Conservation (phyloP, 2,797 vertebrate genomes). For the Gymnopithys bicolor region DNA sequence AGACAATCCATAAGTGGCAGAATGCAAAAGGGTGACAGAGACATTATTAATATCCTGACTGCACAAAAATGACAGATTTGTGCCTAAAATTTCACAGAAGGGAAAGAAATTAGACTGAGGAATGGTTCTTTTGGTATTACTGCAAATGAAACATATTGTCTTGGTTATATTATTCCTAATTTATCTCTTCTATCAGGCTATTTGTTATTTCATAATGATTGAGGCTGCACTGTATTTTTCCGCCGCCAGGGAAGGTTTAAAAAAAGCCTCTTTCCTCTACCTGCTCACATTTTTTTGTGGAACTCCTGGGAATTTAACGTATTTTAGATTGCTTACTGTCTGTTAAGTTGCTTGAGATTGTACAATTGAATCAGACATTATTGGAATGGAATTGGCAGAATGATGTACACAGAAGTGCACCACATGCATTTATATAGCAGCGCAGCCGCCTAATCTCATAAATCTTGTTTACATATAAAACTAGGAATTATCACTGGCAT, state of each 20-base stretch:
- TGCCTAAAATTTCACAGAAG: background rate
- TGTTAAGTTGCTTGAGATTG: background rate
- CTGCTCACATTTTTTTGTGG: background rate
- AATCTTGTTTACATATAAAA: background rate
- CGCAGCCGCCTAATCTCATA: background rate
- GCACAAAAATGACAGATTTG: background rate
- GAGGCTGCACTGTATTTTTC: background rate
- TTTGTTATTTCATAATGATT: background rate
- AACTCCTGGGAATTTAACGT: background rate
- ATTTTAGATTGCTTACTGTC: background rate
- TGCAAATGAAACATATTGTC: background rate
- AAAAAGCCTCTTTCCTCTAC: background rate
- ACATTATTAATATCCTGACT: background rate
- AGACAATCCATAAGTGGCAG: background rate
- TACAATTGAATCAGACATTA: background rate
- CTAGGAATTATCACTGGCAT: background rate
- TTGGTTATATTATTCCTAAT: background rate
- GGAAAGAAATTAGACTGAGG: background rate
- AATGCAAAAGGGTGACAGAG: background rate
- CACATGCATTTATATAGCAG: background rate
- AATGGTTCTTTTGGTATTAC: background rate
- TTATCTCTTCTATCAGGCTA: background rate
- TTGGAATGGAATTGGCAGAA: background rate
- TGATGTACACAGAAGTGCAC: background rate
- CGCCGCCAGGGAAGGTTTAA: background rate